These are phyloP conservation scores for Hemistola chrysoprasaria DNA, from an alignment of 2,888 invertebrate species.

Conservation along the genomic window DNA sequence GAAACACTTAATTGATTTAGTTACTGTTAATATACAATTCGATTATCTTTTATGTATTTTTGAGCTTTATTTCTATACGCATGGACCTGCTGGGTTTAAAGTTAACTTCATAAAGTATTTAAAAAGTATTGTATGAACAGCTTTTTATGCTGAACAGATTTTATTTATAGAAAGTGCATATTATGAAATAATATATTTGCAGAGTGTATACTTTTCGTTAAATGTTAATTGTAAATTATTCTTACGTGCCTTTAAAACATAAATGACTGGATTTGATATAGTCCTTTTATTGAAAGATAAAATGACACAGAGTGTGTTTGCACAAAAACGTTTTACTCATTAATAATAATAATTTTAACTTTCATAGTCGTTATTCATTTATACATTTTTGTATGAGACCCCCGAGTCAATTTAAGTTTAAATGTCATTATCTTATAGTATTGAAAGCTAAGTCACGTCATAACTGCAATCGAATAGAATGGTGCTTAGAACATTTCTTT, in stretches of 20 bases:
- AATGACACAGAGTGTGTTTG: slow-evolving; percentile 70
- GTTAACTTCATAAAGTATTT: slow-evolving; percentile 4
- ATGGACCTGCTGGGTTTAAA: slow-evolving; percentile 14
- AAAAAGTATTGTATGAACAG: slow-evolving; percentile 19
- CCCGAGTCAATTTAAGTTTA: slow-evolving; percentile 70
- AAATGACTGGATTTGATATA: slow-evolving; percentile 75
- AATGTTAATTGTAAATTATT: slow-evolving; percentile 71
- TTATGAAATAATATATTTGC: slow-evolving; percentile 54
- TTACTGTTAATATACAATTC: slow-evolving; percentile 1
- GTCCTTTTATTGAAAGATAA: slow-evolving; percentile 59
- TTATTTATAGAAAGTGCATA: slow-evolving; percentile 33
- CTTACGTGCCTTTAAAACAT: slow-evolving; percentile 76
- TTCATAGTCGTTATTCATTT: slow-evolving; percentile 58
- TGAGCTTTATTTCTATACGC: slow-evolving; percentile 4
- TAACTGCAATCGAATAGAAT: slow-evolving; percentile 80
- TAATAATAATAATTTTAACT: slow-evolving; percentile 56
- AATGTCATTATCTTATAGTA: slow-evolving; percentile 64
- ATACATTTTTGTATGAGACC: slow-evolving; percentile 58
- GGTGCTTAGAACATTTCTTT: slow-evolving; percentile 79
- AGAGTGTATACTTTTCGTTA: slow-evolving; percentile 49
- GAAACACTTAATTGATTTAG: neutral
- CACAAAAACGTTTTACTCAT: slow-evolving; percentile 73
- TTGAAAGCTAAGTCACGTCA: slow-evolving; percentile 73
- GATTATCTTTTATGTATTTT: slow-evolving; percentile 2
- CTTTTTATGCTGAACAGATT: slow-evolving; percentile 29